Evolutionary conservation across 2,888 invertebrate species (phyloP).

Genomic region (Leistus spinibarbis): DNA sequence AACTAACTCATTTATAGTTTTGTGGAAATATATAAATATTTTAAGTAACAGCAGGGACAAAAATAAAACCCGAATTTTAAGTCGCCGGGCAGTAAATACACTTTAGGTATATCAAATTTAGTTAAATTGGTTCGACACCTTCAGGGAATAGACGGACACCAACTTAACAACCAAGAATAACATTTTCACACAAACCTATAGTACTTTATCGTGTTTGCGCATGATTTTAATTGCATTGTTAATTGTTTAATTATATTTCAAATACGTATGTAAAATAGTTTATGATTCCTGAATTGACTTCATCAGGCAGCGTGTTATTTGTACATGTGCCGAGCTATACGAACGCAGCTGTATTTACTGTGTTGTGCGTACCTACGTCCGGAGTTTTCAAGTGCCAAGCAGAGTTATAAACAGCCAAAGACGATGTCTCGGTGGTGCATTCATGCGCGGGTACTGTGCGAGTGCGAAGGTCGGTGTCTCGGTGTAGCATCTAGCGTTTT

Average conservation of each 20-base stretch:
- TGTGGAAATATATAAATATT: background rate
- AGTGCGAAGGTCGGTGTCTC: background rate
- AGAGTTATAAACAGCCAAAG: constrained; percentile 36
- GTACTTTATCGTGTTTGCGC: background rate
- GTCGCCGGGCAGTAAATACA: no score
- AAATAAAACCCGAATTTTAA: no score
- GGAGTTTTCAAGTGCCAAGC: constrained; percentile 30
- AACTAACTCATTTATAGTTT: background rate
- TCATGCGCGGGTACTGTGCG: constrained; percentile 9
- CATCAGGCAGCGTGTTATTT: background rate
- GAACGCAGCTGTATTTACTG: constrained; percentile 7
- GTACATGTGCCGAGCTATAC: background rate
- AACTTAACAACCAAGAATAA: no score
- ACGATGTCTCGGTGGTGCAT: constrained; percentile 21
- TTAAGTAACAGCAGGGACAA: no score
- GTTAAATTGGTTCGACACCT: no score
- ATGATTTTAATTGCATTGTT: background rate
- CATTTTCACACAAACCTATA: no score
- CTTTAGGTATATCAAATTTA: no score
- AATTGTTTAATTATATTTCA: background rate
- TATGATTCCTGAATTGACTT: no score
- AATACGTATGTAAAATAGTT: no score
- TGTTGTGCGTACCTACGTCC: constrained; percentile 21
- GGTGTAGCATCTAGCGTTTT: no score
- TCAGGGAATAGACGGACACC: no score